Conservation (phyloP, 2,113 vertebrate genomes). For the Myotis lucifugus region DNA sequence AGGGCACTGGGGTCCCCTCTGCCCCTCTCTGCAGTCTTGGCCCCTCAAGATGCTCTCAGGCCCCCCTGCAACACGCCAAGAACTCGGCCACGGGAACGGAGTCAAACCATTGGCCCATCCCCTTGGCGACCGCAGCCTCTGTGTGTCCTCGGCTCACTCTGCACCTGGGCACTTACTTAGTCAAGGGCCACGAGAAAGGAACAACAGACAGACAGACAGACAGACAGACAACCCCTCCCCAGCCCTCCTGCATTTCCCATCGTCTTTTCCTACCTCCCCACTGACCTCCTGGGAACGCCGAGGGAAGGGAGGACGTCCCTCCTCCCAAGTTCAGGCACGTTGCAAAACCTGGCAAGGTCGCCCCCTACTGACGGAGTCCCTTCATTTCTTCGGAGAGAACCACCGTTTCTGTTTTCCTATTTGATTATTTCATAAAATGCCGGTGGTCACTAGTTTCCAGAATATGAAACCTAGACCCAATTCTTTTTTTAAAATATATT, state of each 20-base stretch:
- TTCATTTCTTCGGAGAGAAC: not conserved
- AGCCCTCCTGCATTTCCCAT: not conserved
- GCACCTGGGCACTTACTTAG: not conserved
- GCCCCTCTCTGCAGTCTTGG: too few species aligned
- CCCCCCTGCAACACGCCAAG: not conserved
- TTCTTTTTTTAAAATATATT: too few species aligned
- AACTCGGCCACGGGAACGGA: too few species aligned
- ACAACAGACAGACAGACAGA: too few species aligned
- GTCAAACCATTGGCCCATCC: not conserved
- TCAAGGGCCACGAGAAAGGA: not conserved
- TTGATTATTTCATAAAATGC: too few species aligned
- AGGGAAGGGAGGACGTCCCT: not conserved
- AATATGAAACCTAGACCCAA: too few species aligned
- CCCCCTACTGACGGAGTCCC: constrained; percentile 63
- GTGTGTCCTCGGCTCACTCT: not conserved
- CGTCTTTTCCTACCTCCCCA: not conserved
- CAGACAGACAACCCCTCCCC: not conserved
- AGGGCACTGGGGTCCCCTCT: rapidly evolving
- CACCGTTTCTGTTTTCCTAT: too few species aligned
- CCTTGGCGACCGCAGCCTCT: not conserved
- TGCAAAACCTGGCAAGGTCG: constrained; percentile 45
- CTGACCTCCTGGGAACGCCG: not conserved
- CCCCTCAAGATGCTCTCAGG: rapidly evolving
- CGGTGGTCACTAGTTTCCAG: too few species aligned
- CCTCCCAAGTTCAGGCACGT: constrained; percentile 34